These are phyloP conservation scores for Stenodema calcarata DNA, from an alignment of 2,888 invertebrate species.

Conservation along the genomic window DNA sequence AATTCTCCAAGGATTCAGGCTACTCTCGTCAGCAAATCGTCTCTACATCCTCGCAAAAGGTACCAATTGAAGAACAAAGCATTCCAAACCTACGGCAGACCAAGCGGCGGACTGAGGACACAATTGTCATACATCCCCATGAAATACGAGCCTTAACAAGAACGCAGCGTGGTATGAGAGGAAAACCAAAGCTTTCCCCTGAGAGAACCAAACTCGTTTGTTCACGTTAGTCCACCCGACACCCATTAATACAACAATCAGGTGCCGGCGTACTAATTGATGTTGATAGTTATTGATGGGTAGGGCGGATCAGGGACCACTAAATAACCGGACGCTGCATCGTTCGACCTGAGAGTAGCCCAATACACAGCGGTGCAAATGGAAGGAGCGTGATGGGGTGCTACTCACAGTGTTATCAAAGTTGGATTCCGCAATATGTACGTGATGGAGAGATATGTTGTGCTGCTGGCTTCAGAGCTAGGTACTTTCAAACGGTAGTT, in stretches of 20 bases:
- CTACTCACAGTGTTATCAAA: not conserved
- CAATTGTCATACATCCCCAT: not conserved
- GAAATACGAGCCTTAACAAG: not conserved
- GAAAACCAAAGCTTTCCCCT: not conserved
- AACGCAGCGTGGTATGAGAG: not conserved
- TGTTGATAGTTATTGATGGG: conserved; percentile 45
- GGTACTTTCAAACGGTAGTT: too few relatives aligned
- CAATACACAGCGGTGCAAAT: not conserved
- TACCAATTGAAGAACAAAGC: too few relatives aligned
- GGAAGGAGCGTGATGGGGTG: not conserved
- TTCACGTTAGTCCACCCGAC: not conserved
- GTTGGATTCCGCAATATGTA: not conserved
- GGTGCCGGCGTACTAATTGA: conserved; percentile 34
- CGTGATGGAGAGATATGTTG: not conserved
- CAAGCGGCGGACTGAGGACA: not conserved
- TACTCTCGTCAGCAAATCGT: too few relatives aligned
- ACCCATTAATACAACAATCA: conserved; percentile 44
- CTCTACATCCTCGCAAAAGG: too few relatives aligned
- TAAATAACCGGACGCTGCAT: conserved; percentile 25
- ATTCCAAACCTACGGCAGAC: not conserved
- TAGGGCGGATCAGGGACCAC: conserved; percentile 35
- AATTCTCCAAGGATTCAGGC: too few relatives aligned
- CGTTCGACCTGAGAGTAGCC: not conserved
- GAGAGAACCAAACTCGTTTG: conserved; percentile 28
- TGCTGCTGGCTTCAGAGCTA: too few relatives aligned